Evolutionary conservation across 2,797 vertebrate genomes (phyloP).

Genomic region (Hydrolagus colliei): DNA sequence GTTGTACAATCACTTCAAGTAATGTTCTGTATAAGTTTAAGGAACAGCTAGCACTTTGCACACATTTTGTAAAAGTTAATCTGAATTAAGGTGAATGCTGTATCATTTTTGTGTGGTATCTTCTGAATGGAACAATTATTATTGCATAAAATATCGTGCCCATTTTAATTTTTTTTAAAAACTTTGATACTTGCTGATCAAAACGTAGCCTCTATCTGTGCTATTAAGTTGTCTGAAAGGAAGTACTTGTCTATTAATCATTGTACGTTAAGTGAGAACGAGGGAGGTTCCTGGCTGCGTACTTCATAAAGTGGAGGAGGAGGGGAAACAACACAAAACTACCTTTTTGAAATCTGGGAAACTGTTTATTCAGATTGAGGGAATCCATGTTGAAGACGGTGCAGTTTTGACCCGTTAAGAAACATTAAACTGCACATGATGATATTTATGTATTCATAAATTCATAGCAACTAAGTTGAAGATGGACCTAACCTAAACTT

Average conservation of each 20-base stretch:
- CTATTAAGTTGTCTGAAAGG: conserved; percentile 47
- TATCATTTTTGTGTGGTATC: background rate
- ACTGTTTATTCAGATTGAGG: conserved; percentile 9
- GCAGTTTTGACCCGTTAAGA: conserved; percentile 11
- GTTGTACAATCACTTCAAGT: background rate
- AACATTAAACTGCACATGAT: background rate
- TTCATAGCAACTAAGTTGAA: background rate
- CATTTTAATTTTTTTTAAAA: background rate
- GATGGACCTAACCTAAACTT: background rate
- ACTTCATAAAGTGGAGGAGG: conserved; percentile 33
- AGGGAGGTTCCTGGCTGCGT: conserved; percentile 36
- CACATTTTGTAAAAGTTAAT: background rate
- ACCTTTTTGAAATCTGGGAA: conserved; percentile 20
- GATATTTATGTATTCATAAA: background rate
- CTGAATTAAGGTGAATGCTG: background rate
- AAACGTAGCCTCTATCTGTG: background rate
- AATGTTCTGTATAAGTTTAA: background rate
- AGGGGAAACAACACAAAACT: background rate
- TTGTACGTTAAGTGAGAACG: conserved; percentile 42
- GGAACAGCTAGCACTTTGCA: background rate
- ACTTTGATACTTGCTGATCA: background rate
- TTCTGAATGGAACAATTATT: background rate
- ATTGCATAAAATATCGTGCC: background rate
- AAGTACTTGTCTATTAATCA: conserved; percentile 42
- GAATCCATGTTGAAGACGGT: conserved; percentile 21